Evolutionary conservation across 1,140 invertebrate species (phyloP).

Genomic region (Dreissena rostriformis): DNA sequence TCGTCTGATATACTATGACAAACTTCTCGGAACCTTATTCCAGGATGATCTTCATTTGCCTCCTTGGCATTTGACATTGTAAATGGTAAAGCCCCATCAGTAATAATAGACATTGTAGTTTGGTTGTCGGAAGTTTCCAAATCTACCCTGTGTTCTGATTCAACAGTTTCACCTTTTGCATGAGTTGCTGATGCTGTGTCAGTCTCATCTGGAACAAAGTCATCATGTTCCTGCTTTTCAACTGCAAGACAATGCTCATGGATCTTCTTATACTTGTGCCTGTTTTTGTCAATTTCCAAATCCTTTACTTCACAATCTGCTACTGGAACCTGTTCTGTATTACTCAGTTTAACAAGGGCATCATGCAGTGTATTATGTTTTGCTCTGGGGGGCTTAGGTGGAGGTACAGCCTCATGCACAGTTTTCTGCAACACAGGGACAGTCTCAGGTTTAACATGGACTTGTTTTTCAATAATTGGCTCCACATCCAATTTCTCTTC

Average conservation of each 20-base stretch:
- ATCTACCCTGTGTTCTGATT: too few relatives aligned
- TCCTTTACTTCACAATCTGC: constrained; percentile 8
- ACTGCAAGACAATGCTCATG: constrained; percentile 47
- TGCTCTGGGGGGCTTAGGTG: not conserved
- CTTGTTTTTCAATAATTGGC: too few relatives aligned
- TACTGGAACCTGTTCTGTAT: too few relatives aligned
- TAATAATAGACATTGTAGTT: too few relatives aligned
- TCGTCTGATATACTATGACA: constrained; percentile 37
- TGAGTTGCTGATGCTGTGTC: constrained; percentile 15
- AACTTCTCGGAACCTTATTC: not conserved
- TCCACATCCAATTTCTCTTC: too few relatives aligned
- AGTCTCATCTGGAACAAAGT: constrained; percentile 39
- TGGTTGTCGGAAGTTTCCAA: too few relatives aligned
- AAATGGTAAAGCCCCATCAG: too few relatives aligned
- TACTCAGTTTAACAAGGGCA: too few relatives aligned
- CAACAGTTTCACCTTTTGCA: not conserved
- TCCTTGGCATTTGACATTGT: not conserved
- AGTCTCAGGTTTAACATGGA: too few relatives aligned
- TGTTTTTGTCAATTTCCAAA: constrained; percentile 10
- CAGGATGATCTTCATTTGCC: not conserved
- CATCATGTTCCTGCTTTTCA: constrained; percentile 47
- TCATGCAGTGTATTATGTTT: too few relatives aligned
- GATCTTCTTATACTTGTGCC: constrained; percentile 29
- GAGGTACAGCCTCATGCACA: not conserved
- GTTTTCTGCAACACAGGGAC: too few relatives aligned